These are phyloP conservation scores for Hycleus phaleratus DNA, from an alignment of 1,140 invertebrate species.

Conservation along the genomic window DNA sequence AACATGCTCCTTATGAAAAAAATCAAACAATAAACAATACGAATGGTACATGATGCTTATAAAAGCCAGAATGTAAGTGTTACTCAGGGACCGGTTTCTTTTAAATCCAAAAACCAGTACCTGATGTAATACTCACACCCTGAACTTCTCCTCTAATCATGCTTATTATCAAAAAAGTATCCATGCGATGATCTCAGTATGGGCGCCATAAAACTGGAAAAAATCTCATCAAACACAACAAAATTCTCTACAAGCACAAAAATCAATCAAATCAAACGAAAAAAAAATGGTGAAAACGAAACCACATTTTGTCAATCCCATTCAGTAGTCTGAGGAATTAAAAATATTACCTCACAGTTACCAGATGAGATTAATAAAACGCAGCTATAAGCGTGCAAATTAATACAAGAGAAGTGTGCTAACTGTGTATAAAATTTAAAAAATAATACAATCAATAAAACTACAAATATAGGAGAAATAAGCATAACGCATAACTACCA, in stretches of 20 bases:
- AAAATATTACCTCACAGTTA: constrained; percentile 70
- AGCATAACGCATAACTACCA: too few species aligned
- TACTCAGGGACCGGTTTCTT: constrained; percentile 71
- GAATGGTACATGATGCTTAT: constrained; percentile 13
- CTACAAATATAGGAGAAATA: not conserved
- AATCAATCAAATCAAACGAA: constrained; percentile 31
- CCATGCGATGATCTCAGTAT: constrained; percentile 25
- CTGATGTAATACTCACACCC: constrained; percentile 96
- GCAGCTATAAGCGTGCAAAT: constrained; percentile 34
- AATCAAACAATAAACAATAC: constrained; percentile 21
- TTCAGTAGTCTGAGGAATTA: constrained; percentile 59
- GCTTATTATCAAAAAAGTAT: constrained; percentile 25
- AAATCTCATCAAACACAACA: constrained; percentile 21
- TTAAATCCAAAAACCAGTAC: constrained; percentile 69
- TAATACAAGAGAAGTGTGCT: constrained; percentile 4
- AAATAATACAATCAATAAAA: not conserved
- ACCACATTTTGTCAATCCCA: constrained; percentile 52
- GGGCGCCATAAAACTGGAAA: constrained; percentile 32
- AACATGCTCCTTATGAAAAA: not conserved
- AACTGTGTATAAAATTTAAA: not conserved
- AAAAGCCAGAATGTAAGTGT: constrained; percentile 55
- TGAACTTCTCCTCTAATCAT: constrained; percentile 37
- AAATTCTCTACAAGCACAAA: constrained; percentile 24
- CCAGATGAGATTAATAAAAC: constrained; percentile 78
- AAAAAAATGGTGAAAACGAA: constrained; percentile 35